phyloP scores from a whole-genome alignment of 1,140 invertebrate genomes.

The Drosophila sp. region DNA sequence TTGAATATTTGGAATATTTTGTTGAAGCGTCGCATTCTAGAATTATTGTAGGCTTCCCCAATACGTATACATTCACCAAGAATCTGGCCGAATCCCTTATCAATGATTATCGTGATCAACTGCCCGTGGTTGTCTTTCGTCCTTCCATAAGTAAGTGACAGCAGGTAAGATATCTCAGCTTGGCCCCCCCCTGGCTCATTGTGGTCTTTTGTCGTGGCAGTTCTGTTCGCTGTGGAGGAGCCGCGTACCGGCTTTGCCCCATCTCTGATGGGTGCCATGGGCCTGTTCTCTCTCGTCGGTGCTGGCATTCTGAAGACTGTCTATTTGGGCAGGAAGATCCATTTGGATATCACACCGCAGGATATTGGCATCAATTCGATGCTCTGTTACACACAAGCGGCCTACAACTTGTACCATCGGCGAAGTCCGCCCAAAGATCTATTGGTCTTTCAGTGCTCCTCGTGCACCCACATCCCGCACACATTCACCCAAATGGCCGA shows the following conservation, averaged over 20 bases:
- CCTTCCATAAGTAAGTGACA: constrained; percentile 90
- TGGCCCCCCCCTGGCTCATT: neutral
- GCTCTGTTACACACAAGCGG: constrained; percentile 47
- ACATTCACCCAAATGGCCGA: constrained; percentile 55
- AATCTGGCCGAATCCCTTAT: constrained; percentile 91
- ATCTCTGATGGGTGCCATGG: constrained; percentile 73
- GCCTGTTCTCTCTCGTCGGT: constrained; percentile 67
- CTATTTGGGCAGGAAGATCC: constrained; percentile 40
- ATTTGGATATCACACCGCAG: constrained; percentile 70
- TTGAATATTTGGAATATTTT: neutral
- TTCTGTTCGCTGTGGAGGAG: constrained; percentile 58
- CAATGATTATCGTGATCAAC: constrained; percentile 86
- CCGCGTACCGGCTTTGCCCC: constrained; percentile 68
- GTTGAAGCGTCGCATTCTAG: constrained; percentile 65
- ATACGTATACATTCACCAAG: constrained; percentile 94
- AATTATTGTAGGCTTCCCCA: constrained; percentile 89
- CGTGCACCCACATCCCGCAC: constrained; percentile 37
- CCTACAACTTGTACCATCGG: constrained; percentile 29
- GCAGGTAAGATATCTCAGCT: too few species aligned
- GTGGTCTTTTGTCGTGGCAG: constrained; percentile 29
- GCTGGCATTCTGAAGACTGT: constrained; percentile 68
- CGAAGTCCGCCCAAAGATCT: constrained; percentile 42
- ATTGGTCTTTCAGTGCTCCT: constrained; percentile 59
- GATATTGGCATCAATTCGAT: constrained; percentile 64
- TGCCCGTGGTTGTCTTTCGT: constrained; percentile 93